Conservation (phyloP, 2,113 vertebrate species). For the Jacana jacana region DNA sequence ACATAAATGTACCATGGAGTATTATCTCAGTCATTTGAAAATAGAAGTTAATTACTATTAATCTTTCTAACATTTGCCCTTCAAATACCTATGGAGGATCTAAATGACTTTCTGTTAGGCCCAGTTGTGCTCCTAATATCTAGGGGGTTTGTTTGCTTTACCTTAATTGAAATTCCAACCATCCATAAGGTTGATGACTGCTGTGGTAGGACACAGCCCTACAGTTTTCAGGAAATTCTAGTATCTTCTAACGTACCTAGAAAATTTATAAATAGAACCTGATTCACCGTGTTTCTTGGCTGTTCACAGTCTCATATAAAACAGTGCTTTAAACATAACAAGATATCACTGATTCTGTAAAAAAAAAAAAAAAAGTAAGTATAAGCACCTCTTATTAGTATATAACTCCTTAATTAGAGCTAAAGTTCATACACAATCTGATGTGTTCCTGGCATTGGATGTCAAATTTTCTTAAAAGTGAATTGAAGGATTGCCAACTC, state of each 20-base stretch:
- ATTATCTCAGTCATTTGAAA: neutral
- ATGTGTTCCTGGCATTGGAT: neutral
- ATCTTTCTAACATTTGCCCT: neutral
- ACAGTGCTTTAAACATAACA: neutral
- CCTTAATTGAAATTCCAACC: neutral
- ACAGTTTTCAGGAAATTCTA: neutral
- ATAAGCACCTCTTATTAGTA: neutral
- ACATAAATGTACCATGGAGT: neutral
- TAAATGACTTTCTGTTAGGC: neutral
- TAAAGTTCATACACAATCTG: neutral
- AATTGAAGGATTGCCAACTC: neutral
- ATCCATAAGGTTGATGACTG: neutral
- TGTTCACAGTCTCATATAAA: neutral
- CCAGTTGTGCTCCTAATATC: neutral
- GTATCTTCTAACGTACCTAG: neutral
- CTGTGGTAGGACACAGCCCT: neutral
- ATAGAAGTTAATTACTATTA: neutral
- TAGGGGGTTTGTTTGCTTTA: neutral
- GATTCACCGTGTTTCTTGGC: neutral
- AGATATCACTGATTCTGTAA: neutral
- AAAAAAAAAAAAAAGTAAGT: neutral
- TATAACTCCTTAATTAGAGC: neutral
- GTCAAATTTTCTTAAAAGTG: neutral
- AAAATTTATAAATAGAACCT: neutral
- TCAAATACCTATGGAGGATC: neutral